Percentiles rank a stretch among this genome's conserved stretches.
These are phyloP conservation scores for Homalodisca vitripennis DNA, from an alignment of 1,140 invertebrate species.

Conservation along the genomic window DNA sequence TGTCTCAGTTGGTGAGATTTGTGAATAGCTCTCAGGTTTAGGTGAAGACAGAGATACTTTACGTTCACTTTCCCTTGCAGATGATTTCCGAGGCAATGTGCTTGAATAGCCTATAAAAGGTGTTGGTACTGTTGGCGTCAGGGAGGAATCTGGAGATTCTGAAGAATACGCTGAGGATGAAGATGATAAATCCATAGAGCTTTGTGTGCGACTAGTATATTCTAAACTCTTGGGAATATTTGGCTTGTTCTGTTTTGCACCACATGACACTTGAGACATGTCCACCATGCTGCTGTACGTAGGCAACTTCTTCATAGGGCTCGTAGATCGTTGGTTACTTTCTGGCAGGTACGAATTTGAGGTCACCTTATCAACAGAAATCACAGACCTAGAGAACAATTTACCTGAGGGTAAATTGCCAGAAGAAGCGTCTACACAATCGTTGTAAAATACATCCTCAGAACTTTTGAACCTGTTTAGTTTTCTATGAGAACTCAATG, in stretches of 20 bases:
- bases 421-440: conserved; percentile 9
- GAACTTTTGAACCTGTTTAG: conserved; percentile 51
- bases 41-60: conserved; percentile 21
- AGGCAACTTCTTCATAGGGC: conserved; percentile 32
- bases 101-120: conserved; percentile 34
- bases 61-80: conserved; percentile 2
- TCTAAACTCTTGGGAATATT: conserved; percentile 33
- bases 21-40: too few relatives aligned
- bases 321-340: conserved; percentile 1
- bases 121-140: conserved; percentile 44
- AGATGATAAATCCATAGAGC: conserved; percentile 47
- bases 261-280: conserved; percentile 31
- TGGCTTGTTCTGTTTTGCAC: background rate
- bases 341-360: conserved; percentile 22
- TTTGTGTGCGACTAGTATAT: conserved; percentile 46
- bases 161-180: conserved; percentile 40
- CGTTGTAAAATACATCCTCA: conserved; percentile 51
- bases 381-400: conserved; percentile 31
- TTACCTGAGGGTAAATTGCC: conserved; percentile 22
- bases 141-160: conserved; percentile 44
- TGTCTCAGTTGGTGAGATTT: background rate
- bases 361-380: conserved; percentile 30
- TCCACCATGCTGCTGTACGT: conserved; percentile 39
- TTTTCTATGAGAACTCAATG: conserved; percentile 18
- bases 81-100: conserved; percentile 39